phyloP scores from a whole-genome alignment of 2,888 invertebrate genomes.

The Stenodema calcarata region DNA sequence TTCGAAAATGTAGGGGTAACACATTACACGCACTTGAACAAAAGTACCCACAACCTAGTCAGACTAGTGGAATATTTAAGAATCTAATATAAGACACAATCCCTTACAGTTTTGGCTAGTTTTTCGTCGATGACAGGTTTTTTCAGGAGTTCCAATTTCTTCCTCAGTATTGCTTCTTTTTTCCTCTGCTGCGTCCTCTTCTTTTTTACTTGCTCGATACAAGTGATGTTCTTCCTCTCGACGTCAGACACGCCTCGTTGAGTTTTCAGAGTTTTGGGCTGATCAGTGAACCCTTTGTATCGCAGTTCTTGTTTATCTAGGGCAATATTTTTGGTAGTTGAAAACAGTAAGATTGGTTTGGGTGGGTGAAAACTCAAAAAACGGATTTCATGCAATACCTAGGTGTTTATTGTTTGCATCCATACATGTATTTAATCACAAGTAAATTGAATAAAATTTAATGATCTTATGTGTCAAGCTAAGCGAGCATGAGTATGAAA shows the following conservation, averaged over 20 bases:
- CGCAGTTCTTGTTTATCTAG: background rate
- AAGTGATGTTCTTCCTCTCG: conserved; percentile 43
- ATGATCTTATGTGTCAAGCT: too few relatives aligned
- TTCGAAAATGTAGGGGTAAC: too few relatives aligned
- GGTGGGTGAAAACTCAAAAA: background rate
- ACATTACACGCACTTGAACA: too few relatives aligned
- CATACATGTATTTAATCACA: too few relatives aligned
- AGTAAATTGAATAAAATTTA: too few relatives aligned
- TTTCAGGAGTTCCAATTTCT: conserved; percentile 48
- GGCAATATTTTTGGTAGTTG: background rate
- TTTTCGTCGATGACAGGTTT: conserved; percentile 27
- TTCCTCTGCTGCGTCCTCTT: conserved; percentile 25
- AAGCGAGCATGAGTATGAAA: too few relatives aligned
- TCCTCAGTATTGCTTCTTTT: conserved; percentile 3
- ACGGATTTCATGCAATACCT: too few relatives aligned
- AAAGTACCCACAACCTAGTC: background rate
- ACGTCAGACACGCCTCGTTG: conserved; percentile 50
- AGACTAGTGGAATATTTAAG: too few relatives aligned
- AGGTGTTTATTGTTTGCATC: too few relatives aligned
- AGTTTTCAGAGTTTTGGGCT: conserved; percentile 27
- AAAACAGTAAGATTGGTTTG: background rate
- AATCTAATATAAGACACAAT: too few relatives aligned
- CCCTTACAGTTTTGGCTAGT: conserved; percentile 39
- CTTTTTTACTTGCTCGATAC: conserved; percentile 46
- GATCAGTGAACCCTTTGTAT: conserved; percentile 13